Evolutionary conservation across 2,888 invertebrate genomes (phyloP).

Genomic region (Drosophila mimica): DNA sequence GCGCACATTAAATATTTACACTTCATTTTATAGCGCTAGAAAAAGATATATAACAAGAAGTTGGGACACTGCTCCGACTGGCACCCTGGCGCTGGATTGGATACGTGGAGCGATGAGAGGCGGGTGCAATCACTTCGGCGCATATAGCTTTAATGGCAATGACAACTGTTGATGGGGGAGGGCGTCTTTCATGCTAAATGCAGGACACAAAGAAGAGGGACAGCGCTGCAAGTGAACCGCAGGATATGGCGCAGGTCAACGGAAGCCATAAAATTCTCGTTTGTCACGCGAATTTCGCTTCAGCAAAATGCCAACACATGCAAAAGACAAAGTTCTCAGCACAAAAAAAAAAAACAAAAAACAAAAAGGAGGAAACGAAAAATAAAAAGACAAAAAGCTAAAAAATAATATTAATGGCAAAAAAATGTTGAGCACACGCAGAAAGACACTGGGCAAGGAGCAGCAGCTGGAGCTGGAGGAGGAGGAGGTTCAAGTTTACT

Average conservation of each 20-base stretch:
- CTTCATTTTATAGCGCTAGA: conserved; percentile 83
- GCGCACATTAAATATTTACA: conserved; percentile 85
- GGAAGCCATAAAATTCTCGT: conserved; percentile 85
- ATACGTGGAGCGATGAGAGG: conserved; percentile 4
- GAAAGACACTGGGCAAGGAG: conserved; percentile 18
- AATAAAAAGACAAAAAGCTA: conserved; percentile 47
- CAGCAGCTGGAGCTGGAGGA: not conserved
- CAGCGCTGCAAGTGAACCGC: conserved; percentile 70
- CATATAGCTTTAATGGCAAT: conserved; percentile 79
- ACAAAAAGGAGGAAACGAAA: conserved; percentile 28
- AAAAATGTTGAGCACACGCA: conserved; percentile 55
- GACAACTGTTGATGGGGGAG: conserved; percentile 66
- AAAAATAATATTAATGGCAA: conserved; percentile 72
- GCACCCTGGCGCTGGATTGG: not conserved
- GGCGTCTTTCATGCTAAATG: conserved; percentile 46
- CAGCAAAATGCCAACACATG: conserved; percentile 79
- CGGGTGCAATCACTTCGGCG: conserved; percentile 84
- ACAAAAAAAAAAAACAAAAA: conserved; percentile 22
- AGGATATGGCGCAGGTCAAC: conserved; percentile 85
- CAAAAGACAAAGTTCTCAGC: conserved; percentile 78
- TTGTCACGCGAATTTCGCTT: conserved; percentile 84
- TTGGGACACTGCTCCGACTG: conserved; percentile 21
- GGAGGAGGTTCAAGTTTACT: conserved; percentile 54
- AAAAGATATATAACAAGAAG: conserved; percentile 39
- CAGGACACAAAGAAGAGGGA: conserved; percentile 44